These are phyloP conservation scores for Coregonus clupeaformis DNA, from an alignment of 2,113 vertebrate genomes.

Conservation along the genomic window DNA sequence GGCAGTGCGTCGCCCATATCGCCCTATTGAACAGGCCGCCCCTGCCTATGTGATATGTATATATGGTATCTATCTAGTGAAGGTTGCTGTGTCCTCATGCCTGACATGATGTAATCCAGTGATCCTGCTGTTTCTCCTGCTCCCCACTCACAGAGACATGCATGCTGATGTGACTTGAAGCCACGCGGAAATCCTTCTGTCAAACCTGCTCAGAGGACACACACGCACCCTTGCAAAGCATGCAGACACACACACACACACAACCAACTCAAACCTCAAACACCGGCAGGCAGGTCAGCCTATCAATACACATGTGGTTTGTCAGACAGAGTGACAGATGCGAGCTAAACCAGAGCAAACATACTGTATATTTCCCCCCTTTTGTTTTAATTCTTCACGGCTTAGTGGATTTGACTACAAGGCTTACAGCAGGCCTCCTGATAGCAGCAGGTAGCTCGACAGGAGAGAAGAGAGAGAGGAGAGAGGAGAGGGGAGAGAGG, in stretches of 20 bases:
- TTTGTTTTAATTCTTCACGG: constrained; percentile 56
- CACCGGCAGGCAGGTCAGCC: constrained; percentile 32
- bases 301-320: constrained; percentile 49
- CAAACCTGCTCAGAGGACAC: constrained; percentile 20
- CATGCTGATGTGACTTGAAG: neutral
- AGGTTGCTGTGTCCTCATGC: constrained; percentile 49
- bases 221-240: neutral
- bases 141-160: constrained; percentile 25
- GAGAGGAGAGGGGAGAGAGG: constrained; percentile 12
- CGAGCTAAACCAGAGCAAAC: constrained; percentile 53
- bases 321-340: constrained; percentile 39
- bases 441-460: constrained; percentile 1
- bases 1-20: no score
- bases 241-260: constrained; percentile 3
- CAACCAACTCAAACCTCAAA: constrained; percentile 31
- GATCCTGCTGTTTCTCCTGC: constrained; percentile 69
- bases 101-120: constrained; percentile 66
- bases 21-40: no score
- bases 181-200: neutral
- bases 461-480: constrained; percentile 10
- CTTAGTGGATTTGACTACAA: constrained; percentile 42
- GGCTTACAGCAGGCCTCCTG: constrained; percentile 28
- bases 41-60: neutral
- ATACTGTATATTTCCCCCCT: constrained; percentile 33
- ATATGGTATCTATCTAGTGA: neutral